These are phyloP conservation scores for Pegoplata infirma DNA, from an alignment of 2,888 invertebrate species.

Conservation along the genomic window DNA sequence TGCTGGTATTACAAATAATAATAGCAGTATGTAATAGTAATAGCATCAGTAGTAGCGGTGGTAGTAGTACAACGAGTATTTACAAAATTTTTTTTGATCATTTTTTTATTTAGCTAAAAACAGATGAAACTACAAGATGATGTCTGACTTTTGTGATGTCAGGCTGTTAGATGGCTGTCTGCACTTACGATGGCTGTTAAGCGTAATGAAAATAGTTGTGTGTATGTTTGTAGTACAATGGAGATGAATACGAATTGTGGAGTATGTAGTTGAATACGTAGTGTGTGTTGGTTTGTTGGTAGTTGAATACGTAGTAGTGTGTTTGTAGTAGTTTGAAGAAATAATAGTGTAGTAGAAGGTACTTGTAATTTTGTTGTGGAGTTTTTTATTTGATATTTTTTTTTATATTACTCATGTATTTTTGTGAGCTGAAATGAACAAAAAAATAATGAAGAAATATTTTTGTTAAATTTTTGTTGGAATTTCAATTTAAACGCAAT, in stretches of 20 bases:
- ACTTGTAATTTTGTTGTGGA: conserved; percentile 39
- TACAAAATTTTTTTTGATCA: conserved; percentile 12
- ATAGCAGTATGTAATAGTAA: conserved; percentile 29
- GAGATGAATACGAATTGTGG: conserved; percentile 26
- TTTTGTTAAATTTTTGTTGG: conserved; percentile 59
- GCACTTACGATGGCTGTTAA: conserved; percentile 61
- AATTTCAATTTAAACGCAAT: conserved; percentile 64
- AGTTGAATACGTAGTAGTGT: neutral
- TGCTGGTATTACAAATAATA: conserved; percentile 9
- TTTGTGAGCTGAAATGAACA: too few relatives aligned
- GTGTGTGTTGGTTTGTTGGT: neutral
- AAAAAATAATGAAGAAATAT: conserved; percentile 44
- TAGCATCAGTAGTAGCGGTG: conserved; percentile 18
- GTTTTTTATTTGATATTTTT: neutral
- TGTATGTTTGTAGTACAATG: conserved; percentile 21
- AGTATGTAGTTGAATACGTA: neutral
- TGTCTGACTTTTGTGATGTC: conserved; percentile 60
- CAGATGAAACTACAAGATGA: conserved; percentile 53
- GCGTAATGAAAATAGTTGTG: conserved; percentile 57
- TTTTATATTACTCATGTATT: neutral
- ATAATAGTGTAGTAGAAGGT: conserved; percentile 43
- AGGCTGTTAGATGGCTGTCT: conserved; percentile 63
- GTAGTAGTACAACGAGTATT: conserved; percentile 45
- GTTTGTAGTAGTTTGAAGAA: conserved; percentile 23
- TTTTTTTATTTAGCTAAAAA: neutral